Conservation (phyloP, 2,888 invertebrate genomes). For the Sinhomidia bicolor region DNA sequence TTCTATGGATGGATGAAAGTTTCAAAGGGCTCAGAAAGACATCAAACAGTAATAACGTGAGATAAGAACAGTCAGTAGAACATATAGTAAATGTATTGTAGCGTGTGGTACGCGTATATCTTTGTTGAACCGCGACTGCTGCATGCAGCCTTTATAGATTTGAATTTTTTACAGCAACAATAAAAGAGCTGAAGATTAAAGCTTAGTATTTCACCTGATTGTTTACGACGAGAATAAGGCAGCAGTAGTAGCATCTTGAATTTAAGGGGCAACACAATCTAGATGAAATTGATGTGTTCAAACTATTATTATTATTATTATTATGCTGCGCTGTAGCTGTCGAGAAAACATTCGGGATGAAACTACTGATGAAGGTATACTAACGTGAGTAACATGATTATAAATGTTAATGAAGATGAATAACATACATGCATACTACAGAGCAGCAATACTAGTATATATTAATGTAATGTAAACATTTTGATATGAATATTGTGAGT, state of each 20-base stretch:
- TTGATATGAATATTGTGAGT: neutral
- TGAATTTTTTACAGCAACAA: neutral
- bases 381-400: neutral
- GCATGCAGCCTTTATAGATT: too few species aligned
- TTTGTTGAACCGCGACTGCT: neutral
- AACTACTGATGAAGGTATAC: neutral
- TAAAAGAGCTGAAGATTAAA: neutral
- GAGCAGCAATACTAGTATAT: neutral
- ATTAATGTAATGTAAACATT: neutral
- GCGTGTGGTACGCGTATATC: too few species aligned
- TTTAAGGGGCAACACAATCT: neutral
- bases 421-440: too few species aligned
- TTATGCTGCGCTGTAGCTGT: neutral
- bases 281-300: neutral
- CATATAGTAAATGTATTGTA: too few species aligned
- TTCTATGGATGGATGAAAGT: neutral
- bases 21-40: neutral
- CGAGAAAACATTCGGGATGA: neutral
- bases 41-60: too few species aligned
- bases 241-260: neutral
- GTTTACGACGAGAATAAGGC: neutral
- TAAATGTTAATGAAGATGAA: neutral
- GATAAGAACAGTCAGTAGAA: too few species aligned
- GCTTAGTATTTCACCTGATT: neutral
- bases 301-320: too few species aligned